Evolutionary conservation across 92 coral and sea anemone genomes (phyloP).

Genomic region (Desmophyllum pertusum): DNA sequence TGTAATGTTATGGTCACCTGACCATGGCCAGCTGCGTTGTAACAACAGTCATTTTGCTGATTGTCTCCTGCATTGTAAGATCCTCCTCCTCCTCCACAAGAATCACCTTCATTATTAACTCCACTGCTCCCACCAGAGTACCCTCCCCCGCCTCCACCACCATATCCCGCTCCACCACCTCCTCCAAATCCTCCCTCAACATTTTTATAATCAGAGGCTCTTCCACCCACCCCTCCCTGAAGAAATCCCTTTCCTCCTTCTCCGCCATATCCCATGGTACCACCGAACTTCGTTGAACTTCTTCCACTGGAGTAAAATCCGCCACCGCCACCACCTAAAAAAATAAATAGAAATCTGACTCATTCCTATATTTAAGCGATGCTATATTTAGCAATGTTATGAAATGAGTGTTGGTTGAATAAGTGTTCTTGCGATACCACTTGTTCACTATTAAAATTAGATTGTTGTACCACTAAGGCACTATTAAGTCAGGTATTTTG

Average conservation of each 20-base stretch:
- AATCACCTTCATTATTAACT: not conserved
- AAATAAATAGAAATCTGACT: not conserved
- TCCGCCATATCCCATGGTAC: not conserved
- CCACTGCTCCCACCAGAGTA: not conserved
- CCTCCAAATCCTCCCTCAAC: not conserved
- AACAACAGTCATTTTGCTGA: not conserved
- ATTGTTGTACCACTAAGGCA: too few relatives aligned
- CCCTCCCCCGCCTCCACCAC: not conserved
- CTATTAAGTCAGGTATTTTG: too few relatives aligned
- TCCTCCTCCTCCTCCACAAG: constrained; percentile 8
- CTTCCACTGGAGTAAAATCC: not conserved
- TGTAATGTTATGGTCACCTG: not conserved
- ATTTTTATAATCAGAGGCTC: too few relatives aligned
- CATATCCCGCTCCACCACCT: too few relatives aligned
- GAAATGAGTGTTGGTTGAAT: not conserved
- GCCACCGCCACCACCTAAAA: constrained; percentile 9
- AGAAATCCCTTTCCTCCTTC: not conserved
- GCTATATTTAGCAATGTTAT: not conserved
- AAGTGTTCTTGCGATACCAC: too few relatives aligned
- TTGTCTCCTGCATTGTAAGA: not conserved
- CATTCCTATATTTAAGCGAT: not conserved
- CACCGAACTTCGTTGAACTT: too few relatives aligned
- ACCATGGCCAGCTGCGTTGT: not conserved
- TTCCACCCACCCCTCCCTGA: not conserved
- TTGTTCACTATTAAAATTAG: too few relatives aligned